A percentile compares a stretch with the other conserved stretches of the same genome.
phyloP scores from a whole-genome alignment of 2,113 vertebrate genomes.

The Bothrops jararaca region DNA sequence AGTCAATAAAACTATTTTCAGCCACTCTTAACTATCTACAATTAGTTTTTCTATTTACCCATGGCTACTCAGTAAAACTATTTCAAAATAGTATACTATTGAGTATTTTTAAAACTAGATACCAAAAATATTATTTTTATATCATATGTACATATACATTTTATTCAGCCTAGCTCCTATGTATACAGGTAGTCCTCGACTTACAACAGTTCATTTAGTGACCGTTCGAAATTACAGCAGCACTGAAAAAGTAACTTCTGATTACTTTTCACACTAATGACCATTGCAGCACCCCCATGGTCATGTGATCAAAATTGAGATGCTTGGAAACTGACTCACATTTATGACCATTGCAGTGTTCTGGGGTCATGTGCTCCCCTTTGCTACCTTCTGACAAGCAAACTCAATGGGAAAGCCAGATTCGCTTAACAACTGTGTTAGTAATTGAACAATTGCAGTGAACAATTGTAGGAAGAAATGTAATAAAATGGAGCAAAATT shows the following conservation, averaged over 20 bases:
- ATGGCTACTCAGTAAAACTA: neutral
- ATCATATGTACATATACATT: neutral
- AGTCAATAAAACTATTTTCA: constrained; percentile 18
- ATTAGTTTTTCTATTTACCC: neutral
- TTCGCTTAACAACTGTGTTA: neutral
- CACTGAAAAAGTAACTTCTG: neutral
- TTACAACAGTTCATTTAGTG: neutral
- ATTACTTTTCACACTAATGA: neutral
- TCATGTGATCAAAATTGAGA: neutral
- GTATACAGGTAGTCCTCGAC: neutral
- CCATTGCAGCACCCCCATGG: neutral
- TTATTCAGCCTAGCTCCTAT: neutral
- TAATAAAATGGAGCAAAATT: neutral
- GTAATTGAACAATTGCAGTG: neutral
- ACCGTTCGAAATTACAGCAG: neutral
- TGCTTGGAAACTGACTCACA: neutral
- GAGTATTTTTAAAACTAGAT: neutral
- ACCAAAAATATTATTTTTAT: neutral
- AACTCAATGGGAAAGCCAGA: neutral
- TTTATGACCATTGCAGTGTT: no score
- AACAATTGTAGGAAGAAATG: neutral
- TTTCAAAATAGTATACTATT: neutral
- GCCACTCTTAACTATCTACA: neutral
- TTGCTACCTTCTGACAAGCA: no score
- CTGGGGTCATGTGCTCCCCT: no score